Evolutionary conservation across 2,888 invertebrate species (phyloP).

Genomic region (Ecliptopera silaceata): DNA sequence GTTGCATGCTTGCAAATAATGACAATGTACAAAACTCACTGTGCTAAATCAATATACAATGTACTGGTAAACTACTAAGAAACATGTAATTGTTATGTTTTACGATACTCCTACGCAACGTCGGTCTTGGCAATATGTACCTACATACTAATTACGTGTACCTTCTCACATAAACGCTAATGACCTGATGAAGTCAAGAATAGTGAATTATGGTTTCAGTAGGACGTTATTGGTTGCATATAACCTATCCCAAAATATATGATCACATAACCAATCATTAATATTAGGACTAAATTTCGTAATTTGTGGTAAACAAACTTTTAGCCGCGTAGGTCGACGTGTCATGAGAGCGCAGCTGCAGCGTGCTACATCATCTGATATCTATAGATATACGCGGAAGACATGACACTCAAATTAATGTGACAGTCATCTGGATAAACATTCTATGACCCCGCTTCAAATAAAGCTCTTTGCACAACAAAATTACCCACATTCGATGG

Average conservation of each 20-base stretch:
- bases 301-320: conserved; percentile 42
- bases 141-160: too few relatives aligned
- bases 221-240: conserved; percentile 14
- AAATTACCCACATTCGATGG: conserved; percentile 19
- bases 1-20: conserved; percentile 20
- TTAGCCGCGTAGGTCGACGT: conserved; percentile 44
- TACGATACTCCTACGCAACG: conserved; percentile 36
- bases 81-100: conserved; percentile 12
- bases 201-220: conserved; percentile 1
- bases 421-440: conserved; percentile 42
- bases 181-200: conserved; percentile 47
- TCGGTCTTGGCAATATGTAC: conserved; percentile 66
- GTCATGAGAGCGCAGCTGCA: conserved; percentile 51
- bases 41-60: not conserved
- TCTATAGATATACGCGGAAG: conserved; percentile 29
- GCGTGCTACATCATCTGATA: conserved; percentile 41
- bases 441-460: conserved; percentile 38
- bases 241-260: conserved; percentile 26
- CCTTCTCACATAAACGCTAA: conserved; percentile 62
- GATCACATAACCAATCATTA: conserved; percentile 8
- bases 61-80: too few relatives aligned
- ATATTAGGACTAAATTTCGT: conserved; percentile 28
- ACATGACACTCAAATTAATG: conserved; percentile 31
- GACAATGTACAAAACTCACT: conserved; percentile 19
- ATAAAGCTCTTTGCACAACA: conserved; percentile 34